Percentiles rank a stretch among this genome's conserved stretches.
phyloP scores from a whole-genome alignment of 1,140 invertebrate genomes.

The Zaprionus kolodkinae region DNA sequence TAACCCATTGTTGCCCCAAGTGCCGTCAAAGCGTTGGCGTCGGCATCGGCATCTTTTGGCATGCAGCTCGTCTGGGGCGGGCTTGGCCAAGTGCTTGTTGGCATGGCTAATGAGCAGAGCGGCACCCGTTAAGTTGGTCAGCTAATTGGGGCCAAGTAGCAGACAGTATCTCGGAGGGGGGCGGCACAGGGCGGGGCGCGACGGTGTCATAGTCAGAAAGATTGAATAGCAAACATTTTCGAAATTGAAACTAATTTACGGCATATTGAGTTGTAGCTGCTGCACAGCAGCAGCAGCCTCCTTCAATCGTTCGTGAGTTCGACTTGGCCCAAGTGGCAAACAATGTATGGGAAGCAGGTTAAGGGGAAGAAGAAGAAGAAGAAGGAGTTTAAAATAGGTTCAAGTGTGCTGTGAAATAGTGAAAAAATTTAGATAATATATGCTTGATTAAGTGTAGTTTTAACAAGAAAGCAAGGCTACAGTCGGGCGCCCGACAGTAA shows the following conservation, averaged over 20 bases:
- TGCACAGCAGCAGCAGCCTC: neutral
- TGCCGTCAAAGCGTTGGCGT: slow-evolving; percentile 52
- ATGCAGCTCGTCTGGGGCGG: slow-evolving; percentile 59
- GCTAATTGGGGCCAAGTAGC: slow-evolving; percentile 74
- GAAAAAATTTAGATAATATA: neutral
- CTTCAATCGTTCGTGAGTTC: neutral
- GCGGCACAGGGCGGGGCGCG: neutral
- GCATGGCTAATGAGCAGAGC: slow-evolving; percentile 71
- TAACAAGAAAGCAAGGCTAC: too few species aligned
- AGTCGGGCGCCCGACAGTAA: too few species aligned
- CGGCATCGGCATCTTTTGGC: slow-evolving; percentile 34
- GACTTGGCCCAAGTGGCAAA: neutral
- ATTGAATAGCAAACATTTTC: slow-evolving; percentile 58
- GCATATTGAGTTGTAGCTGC: neutral
- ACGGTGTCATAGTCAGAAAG: neutral
- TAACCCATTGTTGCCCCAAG: slow-evolving; percentile 36
- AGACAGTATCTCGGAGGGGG: neutral
- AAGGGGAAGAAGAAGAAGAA: neutral
- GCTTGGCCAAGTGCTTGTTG: slow-evolving; percentile 73
- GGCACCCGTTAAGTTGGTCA: slow-evolving; percentile 65
- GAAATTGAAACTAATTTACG: slow-evolving; percentile 46
- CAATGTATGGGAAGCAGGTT: too few species aligned
- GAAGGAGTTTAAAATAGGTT: neutral
- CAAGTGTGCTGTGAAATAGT: neutral
- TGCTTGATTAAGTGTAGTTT: too few species aligned